Conservation (phyloP, 2,888 invertebrate genomes). For the Ennomos erosarius region DNA sequence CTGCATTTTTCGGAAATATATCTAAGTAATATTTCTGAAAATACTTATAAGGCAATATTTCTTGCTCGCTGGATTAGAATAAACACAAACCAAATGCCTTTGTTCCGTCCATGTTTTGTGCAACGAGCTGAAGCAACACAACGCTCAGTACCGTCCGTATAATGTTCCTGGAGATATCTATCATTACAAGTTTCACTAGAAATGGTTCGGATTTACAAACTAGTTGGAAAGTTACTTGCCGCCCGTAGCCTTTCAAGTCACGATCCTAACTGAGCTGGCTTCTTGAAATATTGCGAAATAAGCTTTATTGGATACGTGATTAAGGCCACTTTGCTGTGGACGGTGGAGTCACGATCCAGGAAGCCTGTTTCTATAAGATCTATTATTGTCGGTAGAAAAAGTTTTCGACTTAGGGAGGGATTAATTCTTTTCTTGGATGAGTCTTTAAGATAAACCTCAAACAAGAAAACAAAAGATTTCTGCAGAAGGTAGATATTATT, state of each 20-base stretch:
- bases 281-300: constrained; percentile 16
- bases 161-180: constrained; percentile 45
- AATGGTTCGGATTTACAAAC: constrained; percentile 70
- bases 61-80: too few species aligned
- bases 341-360: constrained; percentile 21
- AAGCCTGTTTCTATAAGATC: constrained; percentile 37
- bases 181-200: constrained; percentile 55
- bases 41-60: too few species aligned
- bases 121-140: constrained; percentile 6
- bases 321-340: constrained; percentile 22
- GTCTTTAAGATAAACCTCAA: too few species aligned
- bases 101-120: neutral
- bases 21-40: too few species aligned
- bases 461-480: too few species aligned
- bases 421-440: constrained; percentile 18
- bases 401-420: constrained; percentile 27
- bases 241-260: constrained; percentile 54
- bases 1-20: too few species aligned
- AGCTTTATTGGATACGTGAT: constrained; percentile 23
- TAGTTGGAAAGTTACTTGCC: constrained; percentile 71
- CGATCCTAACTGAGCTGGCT: constrained; percentile 39
- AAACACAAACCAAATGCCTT: too few species aligned
- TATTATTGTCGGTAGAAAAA: constrained; percentile 23
- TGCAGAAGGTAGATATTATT: too few species aligned
- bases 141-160: constrained; percentile 13